A percentile compares a stretch with the other conserved stretches of the same genome.
These are phyloP conservation scores for Cordilura impudica DNA, from an alignment of 2,888 invertebrate genomes.

Conservation along the genomic window DNA sequence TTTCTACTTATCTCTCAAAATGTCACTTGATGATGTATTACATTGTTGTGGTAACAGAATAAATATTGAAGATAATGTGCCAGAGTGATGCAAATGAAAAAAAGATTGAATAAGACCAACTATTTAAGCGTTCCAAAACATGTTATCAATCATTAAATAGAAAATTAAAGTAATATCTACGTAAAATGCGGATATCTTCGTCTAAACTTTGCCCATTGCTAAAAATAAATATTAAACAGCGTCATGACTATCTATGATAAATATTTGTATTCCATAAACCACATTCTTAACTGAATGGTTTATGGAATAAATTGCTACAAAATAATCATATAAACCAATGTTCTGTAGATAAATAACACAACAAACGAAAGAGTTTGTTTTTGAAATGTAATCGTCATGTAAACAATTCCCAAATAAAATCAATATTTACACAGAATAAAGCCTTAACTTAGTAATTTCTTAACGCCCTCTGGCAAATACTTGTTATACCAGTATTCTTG, in stretches of 20 bases:
- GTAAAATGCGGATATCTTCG: no score
- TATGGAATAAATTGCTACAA: no score
- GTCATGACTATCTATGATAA: no score
- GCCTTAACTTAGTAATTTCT: slow-evolving; percentile 21
- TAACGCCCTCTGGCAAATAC: slow-evolving; percentile 1
- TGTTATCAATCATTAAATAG: background rate
- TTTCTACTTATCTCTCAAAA: slow-evolving; percentile 22
- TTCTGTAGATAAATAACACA: background rate
- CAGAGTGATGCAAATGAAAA: background rate
- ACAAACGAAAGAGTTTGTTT: slow-evolving; percentile 13
- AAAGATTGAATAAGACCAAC: background rate
- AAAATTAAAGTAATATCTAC: no score
- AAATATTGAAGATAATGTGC: slow-evolving; percentile 19
- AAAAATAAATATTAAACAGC: no score
- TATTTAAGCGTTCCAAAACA: background rate
- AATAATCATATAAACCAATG: background rate
- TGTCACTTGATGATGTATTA: slow-evolving; percentile 49
- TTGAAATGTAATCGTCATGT: slow-evolving; percentile 17
- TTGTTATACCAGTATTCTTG: no score
- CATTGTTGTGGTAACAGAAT: slow-evolving; percentile 28
- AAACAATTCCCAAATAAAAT: slow-evolving; percentile 9
- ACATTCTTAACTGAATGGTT: no score
- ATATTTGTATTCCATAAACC: no score
- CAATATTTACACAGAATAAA: slow-evolving; percentile 24
- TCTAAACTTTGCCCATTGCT: no score